A percentile compares a stretch with the other conserved stretches of the same genome.
Evolutionary conservation across 2,797 vertebrate species (phyloP).

Genomic region (Sebastes iracundus): DNA sequence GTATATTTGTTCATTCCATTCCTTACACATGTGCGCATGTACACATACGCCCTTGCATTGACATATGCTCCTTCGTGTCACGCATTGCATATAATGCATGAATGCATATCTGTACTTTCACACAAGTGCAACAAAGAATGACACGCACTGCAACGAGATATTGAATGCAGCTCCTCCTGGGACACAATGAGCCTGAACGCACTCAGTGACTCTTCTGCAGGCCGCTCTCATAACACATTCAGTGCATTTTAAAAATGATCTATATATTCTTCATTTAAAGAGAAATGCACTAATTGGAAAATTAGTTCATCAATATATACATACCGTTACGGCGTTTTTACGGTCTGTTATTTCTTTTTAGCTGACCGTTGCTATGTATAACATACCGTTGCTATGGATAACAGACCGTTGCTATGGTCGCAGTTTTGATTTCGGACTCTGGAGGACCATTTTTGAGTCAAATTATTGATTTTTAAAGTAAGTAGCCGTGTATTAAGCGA

Average conservation of each 20-base stretch:
- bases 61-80: conserved; percentile 51
- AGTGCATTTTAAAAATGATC: neutral
- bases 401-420: too few relatives aligned
- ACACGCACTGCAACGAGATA: neutral
- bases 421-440: too few relatives aligned
- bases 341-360: too few relatives aligned
- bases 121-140: conserved; percentile 26
- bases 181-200: neutral
- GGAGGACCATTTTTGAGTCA: too few relatives aligned
- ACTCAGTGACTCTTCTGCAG: neutral
- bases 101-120: conserved; percentile 16
- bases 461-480: too few relatives aligned
- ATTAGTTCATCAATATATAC: neutral
- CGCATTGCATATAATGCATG: conserved; percentile 1
- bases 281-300: neutral
- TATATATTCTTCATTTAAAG: neutral
- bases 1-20: conserved; percentile 66
- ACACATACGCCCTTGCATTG: conserved; percentile 25
- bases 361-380: too few relatives aligned
- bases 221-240: neutral
- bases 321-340: neutral
- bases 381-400: too few relatives aligned
- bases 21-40: conserved; percentile 45
- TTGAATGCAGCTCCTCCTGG: neutral
- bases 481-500: too few relatives aligned